Evolutionary conservation across 1,140 invertebrate genomes (phyloP), one percentile per base, ranked within the genome.

Genomic region (Eciton burchellii): DNA sequence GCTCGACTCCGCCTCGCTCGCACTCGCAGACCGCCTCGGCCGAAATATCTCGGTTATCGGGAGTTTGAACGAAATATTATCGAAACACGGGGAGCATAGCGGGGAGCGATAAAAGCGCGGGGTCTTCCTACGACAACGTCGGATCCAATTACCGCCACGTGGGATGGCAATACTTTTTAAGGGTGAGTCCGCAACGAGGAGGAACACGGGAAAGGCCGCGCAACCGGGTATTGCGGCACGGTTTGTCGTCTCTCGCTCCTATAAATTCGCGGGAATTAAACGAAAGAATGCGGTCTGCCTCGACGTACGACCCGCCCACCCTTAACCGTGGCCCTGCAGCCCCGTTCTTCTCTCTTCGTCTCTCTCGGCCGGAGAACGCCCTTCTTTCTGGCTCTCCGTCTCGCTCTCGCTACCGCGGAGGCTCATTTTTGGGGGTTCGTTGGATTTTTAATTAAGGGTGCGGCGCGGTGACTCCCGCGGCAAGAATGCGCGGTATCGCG

Each of bases 251-350:
- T 88, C 87, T 89, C 89, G 89, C 89, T 92, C 89, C 91, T 93
- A 94, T 94, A 94, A 94, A 94, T 94, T 94, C 91, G 91, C 91
- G 91, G 92, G 92, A 94, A 94, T 94, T 94, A 94, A 94, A 94
- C 93, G 93, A 93, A 94, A 94, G 93, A 93, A 94, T 94, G 93
- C 90, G 93, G 93, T 94, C 92, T 93, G 90, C 89, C 91, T 90
- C 91, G 92, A 93, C 92, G 92, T 93, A 92, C 91, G 90, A 92
- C 86, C 91, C 81, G 83, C 81, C 85, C 54, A 82, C 83, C 90
- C 91, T 91, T 90, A 92, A 91, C 90, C 86, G 87, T 74, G 56
- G 35, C 81, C 70, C 35, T 65, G 71, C 47, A 43, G 59, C 45
- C 52, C 84, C 24, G 29, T 41, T n/a, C 54, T 79, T 77, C 62